These are phyloP conservation scores for Chrysotoxum bicinctum DNA, from an alignment of 2,888 invertebrate genomes.

Conservation along the genomic window DNA sequence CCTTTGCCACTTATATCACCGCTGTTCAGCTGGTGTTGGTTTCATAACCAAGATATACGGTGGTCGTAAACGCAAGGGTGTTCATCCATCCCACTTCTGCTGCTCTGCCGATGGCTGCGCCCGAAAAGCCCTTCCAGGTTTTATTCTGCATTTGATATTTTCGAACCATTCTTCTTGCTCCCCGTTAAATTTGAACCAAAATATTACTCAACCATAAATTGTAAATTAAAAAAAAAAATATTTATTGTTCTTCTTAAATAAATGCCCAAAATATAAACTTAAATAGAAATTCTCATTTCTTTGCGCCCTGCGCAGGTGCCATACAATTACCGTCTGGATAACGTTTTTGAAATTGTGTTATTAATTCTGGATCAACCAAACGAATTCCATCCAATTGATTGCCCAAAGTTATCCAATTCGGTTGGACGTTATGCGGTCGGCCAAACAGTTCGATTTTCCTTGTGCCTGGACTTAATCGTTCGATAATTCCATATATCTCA, in stretches of 20 bases:
- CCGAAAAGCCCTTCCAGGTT: no score
- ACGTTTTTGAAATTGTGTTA: conserved; percentile 92
- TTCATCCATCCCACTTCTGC: no score
- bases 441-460: conserved; percentile 98
- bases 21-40: no score
- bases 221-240: not conserved
- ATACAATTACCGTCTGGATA: conserved; percentile 92
- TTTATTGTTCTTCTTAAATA: conserved; percentile 40
- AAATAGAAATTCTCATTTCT: conserved; percentile 53
- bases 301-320: conserved; percentile 78
- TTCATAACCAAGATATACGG: no score
- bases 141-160: not conserved
- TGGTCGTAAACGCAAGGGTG: no score
- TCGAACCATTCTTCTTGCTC: no score
- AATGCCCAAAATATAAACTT: not conserved
- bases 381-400: conserved; percentile 98
- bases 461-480: conserved; percentile 97
- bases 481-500: conserved; percentile 99
- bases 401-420: conserved; percentile 98
- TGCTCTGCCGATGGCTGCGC: no score
- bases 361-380: conserved; percentile 94
- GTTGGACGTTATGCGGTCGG: conserved; percentile 97
- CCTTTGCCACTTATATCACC: no score
- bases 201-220: not conserved
- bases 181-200: no score